Conservation (phyloP, 1,140 invertebrate species). For the Acromyrmex heyeri region DNA sequence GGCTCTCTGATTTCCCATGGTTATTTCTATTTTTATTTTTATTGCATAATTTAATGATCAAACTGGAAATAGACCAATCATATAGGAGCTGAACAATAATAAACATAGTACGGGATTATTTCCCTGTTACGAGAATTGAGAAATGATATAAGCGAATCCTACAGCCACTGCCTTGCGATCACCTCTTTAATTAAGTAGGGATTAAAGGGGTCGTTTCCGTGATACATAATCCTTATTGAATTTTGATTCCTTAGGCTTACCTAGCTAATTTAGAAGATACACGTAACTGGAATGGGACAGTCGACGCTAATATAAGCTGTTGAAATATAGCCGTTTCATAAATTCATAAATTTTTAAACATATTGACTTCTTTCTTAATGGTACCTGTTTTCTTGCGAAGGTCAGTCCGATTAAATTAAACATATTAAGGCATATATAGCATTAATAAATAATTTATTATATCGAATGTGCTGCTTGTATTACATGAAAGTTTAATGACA, state of each 20-base stretch:
- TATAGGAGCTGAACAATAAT: neutral
- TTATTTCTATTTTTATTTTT: constrained; percentile 13
- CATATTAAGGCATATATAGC: no score
- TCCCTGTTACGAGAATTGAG: constrained; percentile 32
- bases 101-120: neutral
- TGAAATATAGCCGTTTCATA: neutral
- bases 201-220: constrained; percentile 32
- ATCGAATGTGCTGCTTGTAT: neutral
- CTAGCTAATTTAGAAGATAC: constrained; percentile 10
- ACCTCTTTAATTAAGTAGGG: constrained; percentile 46
- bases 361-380: neutral
- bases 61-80: neutral
- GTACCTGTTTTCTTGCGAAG: no score
- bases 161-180: neutral
- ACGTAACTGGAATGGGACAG: neutral
- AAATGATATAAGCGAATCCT: constrained; percentile 32
- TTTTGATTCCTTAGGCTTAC: constrained; percentile 28
- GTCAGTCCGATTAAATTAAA: no score
- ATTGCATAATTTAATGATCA: neutral
- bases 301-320: neutral
- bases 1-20: neutral
- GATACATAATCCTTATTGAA: constrained; percentile 4
- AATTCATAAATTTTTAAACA: neutral
- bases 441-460: neutral
- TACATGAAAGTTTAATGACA: neutral